Conservation (phyloP, 1,140 invertebrate species). For the Amyelois transitella region DNA sequence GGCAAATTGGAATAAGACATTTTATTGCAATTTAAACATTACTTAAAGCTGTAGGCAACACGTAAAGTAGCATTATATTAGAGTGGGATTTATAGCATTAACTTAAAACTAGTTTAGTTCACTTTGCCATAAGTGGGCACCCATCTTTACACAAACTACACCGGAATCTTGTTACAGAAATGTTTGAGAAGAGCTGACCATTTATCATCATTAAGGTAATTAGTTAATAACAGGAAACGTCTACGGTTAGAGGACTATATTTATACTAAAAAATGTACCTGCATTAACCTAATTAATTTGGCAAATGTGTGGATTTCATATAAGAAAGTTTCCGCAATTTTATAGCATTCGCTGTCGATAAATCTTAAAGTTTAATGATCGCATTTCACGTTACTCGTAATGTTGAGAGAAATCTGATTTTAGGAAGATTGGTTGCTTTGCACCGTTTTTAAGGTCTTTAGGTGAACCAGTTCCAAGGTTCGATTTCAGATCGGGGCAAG, state of each 20-base stretch:
- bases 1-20: too few relatives aligned
- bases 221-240: not conserved
- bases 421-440: not conserved
- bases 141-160: too few relatives aligned
- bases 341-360: not conserved
- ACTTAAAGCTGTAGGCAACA: too few relatives aligned
- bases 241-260: not conserved
- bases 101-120: too few relatives aligned
- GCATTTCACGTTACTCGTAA: not conserved
- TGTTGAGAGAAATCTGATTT: not conserved
- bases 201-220: not conserved
- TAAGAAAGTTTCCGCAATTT: not conserved
- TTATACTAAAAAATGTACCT: not conserved
- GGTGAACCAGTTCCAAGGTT: too few relatives aligned
- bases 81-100: too few relatives aligned
- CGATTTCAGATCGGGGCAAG: too few relatives aligned
- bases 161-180: not conserved
- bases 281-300: not conserved
- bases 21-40: too few relatives aligned
- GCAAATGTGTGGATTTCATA: not conserved
- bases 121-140: too few relatives aligned
- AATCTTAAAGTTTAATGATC: constrained; percentile 3
- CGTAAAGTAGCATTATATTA: too few relatives aligned
- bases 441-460: too few relatives aligned
- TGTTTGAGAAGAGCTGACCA: not conserved